Percentiles rank a stretch among this genome's conserved stretches.
phyloP scores from a whole-genome alignment of 2,888 invertebrate genomes.

The Eudemis profundana region DNA sequence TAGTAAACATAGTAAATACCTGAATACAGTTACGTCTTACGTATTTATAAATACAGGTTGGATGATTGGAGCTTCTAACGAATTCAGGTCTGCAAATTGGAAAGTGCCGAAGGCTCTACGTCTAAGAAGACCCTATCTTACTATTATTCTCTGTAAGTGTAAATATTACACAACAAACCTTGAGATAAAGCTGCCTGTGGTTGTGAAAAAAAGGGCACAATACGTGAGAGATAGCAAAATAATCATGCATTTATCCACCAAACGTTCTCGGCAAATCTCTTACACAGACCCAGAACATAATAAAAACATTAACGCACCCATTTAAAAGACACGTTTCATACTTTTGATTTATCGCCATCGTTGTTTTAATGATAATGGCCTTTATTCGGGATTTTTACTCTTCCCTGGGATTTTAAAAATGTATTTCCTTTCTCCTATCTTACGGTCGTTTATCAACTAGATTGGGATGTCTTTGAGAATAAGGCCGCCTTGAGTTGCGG shows the following conservation, averaged over 20 bases:
- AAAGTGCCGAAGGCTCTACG: no score
- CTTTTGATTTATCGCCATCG: slow-evolving; percentile 69
- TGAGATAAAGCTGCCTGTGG: neutral
- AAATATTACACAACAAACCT: no score
- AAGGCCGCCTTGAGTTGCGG: slow-evolving; percentile 52
- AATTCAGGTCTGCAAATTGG: no score
- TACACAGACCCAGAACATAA: slow-evolving; percentile 48
- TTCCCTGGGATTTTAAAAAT: slow-evolving; percentile 59
- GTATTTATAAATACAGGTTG: no score
- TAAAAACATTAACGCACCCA: slow-evolving; percentile 63
- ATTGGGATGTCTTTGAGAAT: slow-evolving; percentile 64
- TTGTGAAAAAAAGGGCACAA: neutral
- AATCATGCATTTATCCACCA: slow-evolving; percentile 20
- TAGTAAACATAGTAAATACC: no score
- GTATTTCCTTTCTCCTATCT: slow-evolving; percentile 66
- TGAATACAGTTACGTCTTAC: no score
- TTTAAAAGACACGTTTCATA: slow-evolving; percentile 65
- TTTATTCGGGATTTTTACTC: slow-evolving; percentile 62
- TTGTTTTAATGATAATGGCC: slow-evolving; percentile 70
- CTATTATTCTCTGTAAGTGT: no score
- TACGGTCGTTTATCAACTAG: slow-evolving; percentile 68
- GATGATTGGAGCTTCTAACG: no score
- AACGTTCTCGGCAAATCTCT: slow-evolving; percentile 27
- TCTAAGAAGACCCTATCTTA: no score
- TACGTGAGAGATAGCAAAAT: slow-evolving; percentile 1